phyloP scores from a whole-genome alignment of 2,797 vertebrate species.

The Pipistrellus pipistrellus region DNA sequence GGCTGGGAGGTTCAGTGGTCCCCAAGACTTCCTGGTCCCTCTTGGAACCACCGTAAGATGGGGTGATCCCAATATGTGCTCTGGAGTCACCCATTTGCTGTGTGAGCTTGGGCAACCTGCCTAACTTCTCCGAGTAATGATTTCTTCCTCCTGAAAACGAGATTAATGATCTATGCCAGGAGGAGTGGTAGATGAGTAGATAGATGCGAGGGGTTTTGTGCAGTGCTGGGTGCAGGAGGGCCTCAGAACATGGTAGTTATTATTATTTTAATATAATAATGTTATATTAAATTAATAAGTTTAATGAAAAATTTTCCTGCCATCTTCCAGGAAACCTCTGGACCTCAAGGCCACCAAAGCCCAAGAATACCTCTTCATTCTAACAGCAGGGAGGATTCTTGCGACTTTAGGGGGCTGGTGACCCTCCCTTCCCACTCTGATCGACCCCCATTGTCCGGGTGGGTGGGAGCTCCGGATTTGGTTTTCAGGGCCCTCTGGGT shows the following conservation, averaged over 20 bases:
- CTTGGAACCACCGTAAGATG: background rate
- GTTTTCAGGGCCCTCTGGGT: background rate
- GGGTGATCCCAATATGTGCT: background rate
- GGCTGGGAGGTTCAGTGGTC: background rate
- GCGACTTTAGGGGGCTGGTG: background rate
- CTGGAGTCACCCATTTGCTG: background rate
- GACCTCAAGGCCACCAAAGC: background rate
- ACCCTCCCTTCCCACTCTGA: background rate
- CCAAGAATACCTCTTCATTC: background rate
- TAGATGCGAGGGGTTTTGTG: background rate
- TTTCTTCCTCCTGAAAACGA: background rate
- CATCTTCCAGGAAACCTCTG: background rate
- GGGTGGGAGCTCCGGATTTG: background rate
- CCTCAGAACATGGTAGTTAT: fast-evolving
- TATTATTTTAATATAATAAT: background rate
- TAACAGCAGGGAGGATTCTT: background rate
- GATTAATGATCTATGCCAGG: background rate
- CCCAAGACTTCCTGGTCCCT: background rate
- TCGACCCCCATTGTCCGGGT: background rate
- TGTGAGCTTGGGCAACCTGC: background rate
- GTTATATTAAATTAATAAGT: too few relatives aligned
- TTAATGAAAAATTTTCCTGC: too few relatives aligned
- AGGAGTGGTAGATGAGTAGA: background rate
- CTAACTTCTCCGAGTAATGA: background rate
- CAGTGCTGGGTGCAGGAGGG: background rate